These are phyloP conservation scores for Synanthedon vespiformis DNA, from an alignment of 2,888 invertebrate genomes.

Conservation along the genomic window DNA sequence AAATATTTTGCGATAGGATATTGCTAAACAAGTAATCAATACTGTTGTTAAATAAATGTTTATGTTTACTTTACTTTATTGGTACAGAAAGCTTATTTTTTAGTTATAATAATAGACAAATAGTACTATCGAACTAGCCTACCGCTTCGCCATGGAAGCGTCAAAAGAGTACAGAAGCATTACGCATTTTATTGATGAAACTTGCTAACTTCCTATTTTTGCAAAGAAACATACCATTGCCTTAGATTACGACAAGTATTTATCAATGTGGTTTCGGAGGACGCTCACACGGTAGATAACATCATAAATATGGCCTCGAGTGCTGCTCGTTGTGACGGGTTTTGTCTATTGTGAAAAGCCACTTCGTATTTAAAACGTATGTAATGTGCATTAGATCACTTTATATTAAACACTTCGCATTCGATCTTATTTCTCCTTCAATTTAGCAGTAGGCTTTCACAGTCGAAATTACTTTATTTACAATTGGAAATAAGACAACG, in stretches of 20 bases:
- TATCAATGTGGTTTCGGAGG: slow-evolving; percentile 61
- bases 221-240: slow-evolving; percentile 57
- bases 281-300: slow-evolving; percentile 71
- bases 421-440: slow-evolving; percentile 27
- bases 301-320: slow-evolving; percentile 77
- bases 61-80: no score
- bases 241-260: slow-evolving; percentile 48
- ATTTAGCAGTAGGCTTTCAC: slow-evolving; percentile 31
- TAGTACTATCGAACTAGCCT: slow-evolving; percentile 12
- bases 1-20: background rate
- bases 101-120: no score
- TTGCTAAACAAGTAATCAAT: background rate
- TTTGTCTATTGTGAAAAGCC: slow-evolving; percentile 64
- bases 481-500: slow-evolving; percentile 66
- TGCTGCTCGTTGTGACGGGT: slow-evolving; percentile 66
- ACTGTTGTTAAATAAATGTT: background rate
- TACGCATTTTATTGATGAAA: slow-evolving; percentile 17
- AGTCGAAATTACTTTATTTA: slow-evolving; percentile 60
- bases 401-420: slow-evolving; percentile 34
- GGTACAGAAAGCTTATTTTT: no score
- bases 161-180: slow-evolving; percentile 48
- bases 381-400: slow-evolving; percentile 41
- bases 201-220: slow-evolving; percentile 17
- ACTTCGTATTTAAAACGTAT: slow-evolving; percentile 27
- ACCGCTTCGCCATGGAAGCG: slow-evolving; percentile 58